Base-by-base conservation (phyloP, 2,888 invertebrate species). In the Noctua comes region DNA sequence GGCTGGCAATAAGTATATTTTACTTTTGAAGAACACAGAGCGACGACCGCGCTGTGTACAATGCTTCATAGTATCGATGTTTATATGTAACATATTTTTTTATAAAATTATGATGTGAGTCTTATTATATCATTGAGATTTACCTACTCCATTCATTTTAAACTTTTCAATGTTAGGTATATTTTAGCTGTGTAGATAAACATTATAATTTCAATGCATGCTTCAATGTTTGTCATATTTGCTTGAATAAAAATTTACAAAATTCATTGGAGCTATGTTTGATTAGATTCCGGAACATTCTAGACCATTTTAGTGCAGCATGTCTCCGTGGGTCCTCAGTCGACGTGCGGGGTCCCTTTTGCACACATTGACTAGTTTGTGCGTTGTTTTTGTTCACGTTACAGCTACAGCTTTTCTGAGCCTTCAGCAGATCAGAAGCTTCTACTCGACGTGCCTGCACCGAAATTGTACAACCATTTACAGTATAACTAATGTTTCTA, bases 321-420 rank as follows among this genome's bases (percentile, higher is more conserved):
- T 85, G 85, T 85, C 77, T 82, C 43, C 78, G 73, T 71, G 80
- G 77, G 79, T 70, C 78, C 80, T 78, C 75, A 71, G 85, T 83
- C 87, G 84, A 86, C 87, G 87, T 86, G 86, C 66, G 93, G 83
- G 93, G 93, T 90, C 84, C 82, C 88, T 92, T 95, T 96, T 96
- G 96, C 96, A 96, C 96, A 96, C 96, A 96, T 96, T 96, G 95
- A 86, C 89, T 94, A 92, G 93, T 89, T 89, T 91, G 92, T 94
- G 91, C 89, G 89, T 91, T 91, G 88, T 92, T 93, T 91, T 92
- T 93, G 88, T 94, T 91, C 92, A 88, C 88, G 93, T 96, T 96
- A 90, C 95, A 96, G 96, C 95, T 51, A 84, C 85, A 85, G 85
- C 81, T 66, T 62, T 18, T 10, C 21, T 70, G 51, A 77, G 77